Evolutionary conservation across 37 sponge, comb jelly and placozoan species (phyloP), one percentile per base, ranked within the genome.

Genomic region (Diacarnus erythraeanus): DNA sequence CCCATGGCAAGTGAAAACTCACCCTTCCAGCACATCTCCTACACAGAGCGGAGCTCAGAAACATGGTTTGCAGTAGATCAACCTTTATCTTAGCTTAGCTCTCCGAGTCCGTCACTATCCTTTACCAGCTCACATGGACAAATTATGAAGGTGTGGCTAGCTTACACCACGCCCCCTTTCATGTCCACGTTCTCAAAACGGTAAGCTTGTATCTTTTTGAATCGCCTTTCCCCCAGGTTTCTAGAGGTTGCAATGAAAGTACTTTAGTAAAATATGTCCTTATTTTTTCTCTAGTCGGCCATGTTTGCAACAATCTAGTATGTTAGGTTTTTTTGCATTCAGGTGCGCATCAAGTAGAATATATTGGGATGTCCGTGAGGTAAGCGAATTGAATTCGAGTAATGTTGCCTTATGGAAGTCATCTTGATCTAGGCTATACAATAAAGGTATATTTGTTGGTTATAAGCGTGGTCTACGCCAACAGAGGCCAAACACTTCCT

Each of bases 391-490:
- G 2, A 41, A 40, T 35, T 4, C 42, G 15, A 8, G 22, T 25
- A 12, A 41, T 5, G 35, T 1, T 42, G 3, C 35, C n/a, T 67
- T 29, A 38, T 71, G 29, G 9, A 20, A 30, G 31, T 2, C 33
- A 65, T 30, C 31, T 10, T 65, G 5, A 34, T 54, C 3, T 42
- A 97, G 96, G 64, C 79, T 99, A 57, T 99, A 92, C 83, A 79
- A 88, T 25, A 99, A 96, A 76, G 99, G 93, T 0, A 88, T 94
- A n/a, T 89, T 99, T 47, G 71, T 94, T 22, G 95, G 97, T 36
- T 99, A 86, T 87, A 86, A 86, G 43, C 77, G 99, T 2, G 91
- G 99, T 41, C 91, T 79, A 29, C 78, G 93, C 1, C 96, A 96
- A 74, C 97, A 96, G 60, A 59, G 85, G 18, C 74, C 88, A 10